Base-by-base conservation (phyloP, 30 jellyfish, hydroid and myxozoan species). In the Turritopsis dohrnii region DNA sequence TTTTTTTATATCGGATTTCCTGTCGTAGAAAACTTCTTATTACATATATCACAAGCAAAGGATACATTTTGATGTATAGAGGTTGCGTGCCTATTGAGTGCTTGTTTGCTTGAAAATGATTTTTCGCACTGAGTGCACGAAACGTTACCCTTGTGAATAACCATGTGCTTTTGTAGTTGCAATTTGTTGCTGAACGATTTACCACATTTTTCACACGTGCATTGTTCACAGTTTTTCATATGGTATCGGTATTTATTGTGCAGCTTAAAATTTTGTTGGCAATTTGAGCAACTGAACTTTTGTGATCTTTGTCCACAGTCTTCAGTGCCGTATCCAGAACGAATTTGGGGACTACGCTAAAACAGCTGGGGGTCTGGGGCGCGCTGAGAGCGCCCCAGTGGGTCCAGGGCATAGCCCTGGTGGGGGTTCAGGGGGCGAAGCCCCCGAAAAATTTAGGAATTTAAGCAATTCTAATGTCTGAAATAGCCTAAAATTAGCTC, bases 161-260 rank as follows among this genome's bases (percentile, higher is more conserved):
- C 79, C 23, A 22, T 22, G 27, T 71, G 79, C 16, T 71, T 71
- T 71, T 71, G 23, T 31, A 71, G 79, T 17, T 71, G 79, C 23
- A 71, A 22, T 22, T 17, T 71, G 27, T 71, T 71, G 79, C 30
- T 71, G 27, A 71, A 71, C 23, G 27, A 29, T 3, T 71, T 71
- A 71, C 79, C 79, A 71, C 79, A 71, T 71, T 7, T 71, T 29
- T 71, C 79, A 17, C 79, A 71, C 27, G 23, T 71, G 79, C 16
- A 22, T 71, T 71, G 30, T 3, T 9, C 5, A 31, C 79, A 71
- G 27, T 71, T 71, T 17, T 71, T 71, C 27, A 71, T 31, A 71
- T 71, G 79, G 27, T 22, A 71, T 22, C 79, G 79, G 27, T 71
- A 71, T 71, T 71, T 31, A 71, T 17, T n/a, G n/a, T n/a, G n/a